Base-by-base conservation (phyloP, 2,797 vertebrate genomes). In the Sylvia borin region DNA sequence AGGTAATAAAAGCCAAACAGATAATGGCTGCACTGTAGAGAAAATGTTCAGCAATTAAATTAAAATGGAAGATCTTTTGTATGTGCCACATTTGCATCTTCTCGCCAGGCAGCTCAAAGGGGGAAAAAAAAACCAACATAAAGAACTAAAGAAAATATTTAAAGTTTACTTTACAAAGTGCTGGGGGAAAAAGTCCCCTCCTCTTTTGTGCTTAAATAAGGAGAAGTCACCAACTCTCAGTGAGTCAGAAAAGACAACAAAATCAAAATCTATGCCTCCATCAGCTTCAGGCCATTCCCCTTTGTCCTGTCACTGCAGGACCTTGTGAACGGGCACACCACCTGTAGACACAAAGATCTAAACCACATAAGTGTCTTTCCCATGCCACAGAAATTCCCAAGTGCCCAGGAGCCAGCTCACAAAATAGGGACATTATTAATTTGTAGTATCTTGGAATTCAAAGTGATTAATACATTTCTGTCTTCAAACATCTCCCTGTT, bases 1-100 rank as follows among this genome's bases (percentile, higher is more conserved):
- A 80, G 38, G 66, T 4, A 90, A 86, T 89, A 93, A 93, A 89
- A 92, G 40, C 60, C 57, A 67, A 92, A 25, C 13, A 64, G 62
- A 36, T 86, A 80, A 68, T 82, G 88, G 92, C 79, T 50, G 38
- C 7, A 53, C 45, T n/a, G 65, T 4, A 43, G 60, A 38, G 60
- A 71, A 85, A 90, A 64, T 18, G 43, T 67, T 87, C 36, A 87
- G 87, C 86, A 86, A 65, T n/a, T 82, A 42, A 82, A 73, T 81
- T 47, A 62, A 82, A 91, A 82, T 64, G 74, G 64, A 87, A 68
- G 67, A 50, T 47, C 58, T 79, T 58, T 88, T 66, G 2, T 25
- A 53, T 4, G 36, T 27, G 61, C 67, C 42, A 80, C 31, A 29
- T 48, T 83, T 87, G 67, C 60, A 71, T 62, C 53, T 57, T 43